Conservation (phyloP, 2,888 invertebrate species). For the Rhorus exstirpatorius region DNA sequence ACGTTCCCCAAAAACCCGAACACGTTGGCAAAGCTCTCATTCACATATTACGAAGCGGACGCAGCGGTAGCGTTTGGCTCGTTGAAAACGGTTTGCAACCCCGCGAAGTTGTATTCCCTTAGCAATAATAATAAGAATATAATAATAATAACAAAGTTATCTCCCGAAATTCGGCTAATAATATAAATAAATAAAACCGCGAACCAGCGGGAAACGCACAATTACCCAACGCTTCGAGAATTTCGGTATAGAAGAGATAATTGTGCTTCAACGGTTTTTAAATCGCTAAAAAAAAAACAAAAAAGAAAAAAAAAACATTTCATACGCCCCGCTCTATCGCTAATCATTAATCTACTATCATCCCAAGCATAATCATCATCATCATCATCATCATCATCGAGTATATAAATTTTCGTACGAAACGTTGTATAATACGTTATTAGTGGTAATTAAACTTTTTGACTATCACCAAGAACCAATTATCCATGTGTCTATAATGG, state of each 20-base stretch:
- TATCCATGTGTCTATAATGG: too few species aligned
- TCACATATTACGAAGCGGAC: constrained; percentile 89
- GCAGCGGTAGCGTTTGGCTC: constrained; percentile 91
- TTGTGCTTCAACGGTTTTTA: constrained; percentile 36
- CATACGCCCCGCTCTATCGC: constrained; percentile 30
- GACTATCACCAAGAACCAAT: too few species aligned
- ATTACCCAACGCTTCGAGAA: constrained; percentile 77
- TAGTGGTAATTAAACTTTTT: too few species aligned
- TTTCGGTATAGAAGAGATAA: too few species aligned
- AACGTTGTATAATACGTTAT: constrained; percentile 37
- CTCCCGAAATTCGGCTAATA: too few species aligned
- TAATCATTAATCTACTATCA: neutral
- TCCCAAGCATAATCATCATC: neutral
- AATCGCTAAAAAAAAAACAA: too few species aligned
- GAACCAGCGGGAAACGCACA: constrained; percentile 65
- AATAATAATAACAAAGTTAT: too few species aligned
- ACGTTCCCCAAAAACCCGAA: constrained; percentile 89
- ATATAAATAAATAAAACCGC: too few species aligned
- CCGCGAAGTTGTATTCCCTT: constrained; percentile 87
- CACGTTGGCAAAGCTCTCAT: constrained; percentile 90
- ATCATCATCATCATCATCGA: neutral
- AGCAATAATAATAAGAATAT: constrained; percentile 77
- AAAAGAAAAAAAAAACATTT: too few species aligned
- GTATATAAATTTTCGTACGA: constrained; percentile 76
- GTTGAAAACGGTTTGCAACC: constrained; percentile 90